A percentile compares a stretch with the other conserved stretches of the same genome.
Conservation (phyloP, 2,797 vertebrate species). For the Spinus pinus region DNA sequence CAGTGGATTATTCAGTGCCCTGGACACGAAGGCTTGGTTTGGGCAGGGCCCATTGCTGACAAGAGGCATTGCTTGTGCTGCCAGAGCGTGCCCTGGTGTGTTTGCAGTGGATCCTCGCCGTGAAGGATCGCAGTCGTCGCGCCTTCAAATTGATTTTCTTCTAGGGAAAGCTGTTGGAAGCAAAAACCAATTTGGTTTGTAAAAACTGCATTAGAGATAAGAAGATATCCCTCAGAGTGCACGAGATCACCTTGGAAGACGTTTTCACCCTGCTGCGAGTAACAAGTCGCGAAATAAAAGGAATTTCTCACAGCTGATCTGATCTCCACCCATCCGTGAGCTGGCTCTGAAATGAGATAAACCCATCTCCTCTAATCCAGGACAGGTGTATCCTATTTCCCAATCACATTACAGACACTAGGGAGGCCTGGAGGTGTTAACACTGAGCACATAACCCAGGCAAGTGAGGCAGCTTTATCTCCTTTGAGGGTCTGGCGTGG, state of each 20-base stretch:
- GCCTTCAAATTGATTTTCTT: conserved; percentile 60
- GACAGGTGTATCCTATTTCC: conserved; percentile 25
- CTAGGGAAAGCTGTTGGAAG: conserved; percentile 21
- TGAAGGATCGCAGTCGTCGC: conserved; percentile 37
- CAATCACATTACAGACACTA: not conserved
- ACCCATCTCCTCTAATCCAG: conserved; percentile 14
- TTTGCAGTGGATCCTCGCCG: conserved; percentile 41
- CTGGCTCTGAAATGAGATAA: conserved; percentile 32
- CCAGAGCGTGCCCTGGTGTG: not conserved
- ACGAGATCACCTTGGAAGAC: conserved; percentile 9
- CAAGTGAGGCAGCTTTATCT: not conserved
- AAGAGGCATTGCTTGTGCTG: not conserved
- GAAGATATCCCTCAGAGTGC: conserved; percentile 31
- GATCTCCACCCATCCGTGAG: conserved; percentile 48
- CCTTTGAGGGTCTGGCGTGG: not conserved
- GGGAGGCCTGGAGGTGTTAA: not conserved
- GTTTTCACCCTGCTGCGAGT: not conserved
- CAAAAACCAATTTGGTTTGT: conserved; percentile 64
- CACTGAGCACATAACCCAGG: not conserved
- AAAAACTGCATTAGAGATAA: conserved; percentile 56
- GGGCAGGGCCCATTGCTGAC: not conserved
- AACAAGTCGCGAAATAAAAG: conserved; percentile 45
- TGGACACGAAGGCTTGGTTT: not conserved
- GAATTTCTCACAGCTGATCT: conserved; percentile 54
- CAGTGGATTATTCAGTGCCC: not conserved